These are phyloP conservation scores for Drosophila prolongata DNA, from an alignment of 2,888 invertebrate species.

Conservation along the genomic window DNA sequence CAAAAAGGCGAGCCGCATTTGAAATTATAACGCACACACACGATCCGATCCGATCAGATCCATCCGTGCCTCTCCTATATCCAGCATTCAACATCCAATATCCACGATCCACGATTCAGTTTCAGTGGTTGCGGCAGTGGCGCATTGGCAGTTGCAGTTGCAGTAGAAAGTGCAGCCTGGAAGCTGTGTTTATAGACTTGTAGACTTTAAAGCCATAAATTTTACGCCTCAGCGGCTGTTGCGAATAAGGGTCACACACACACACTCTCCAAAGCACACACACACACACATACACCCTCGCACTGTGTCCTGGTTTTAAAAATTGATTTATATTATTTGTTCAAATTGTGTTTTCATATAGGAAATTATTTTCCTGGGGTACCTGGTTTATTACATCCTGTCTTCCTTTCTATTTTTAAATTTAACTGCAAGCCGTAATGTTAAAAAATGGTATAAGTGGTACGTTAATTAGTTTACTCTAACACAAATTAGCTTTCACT, in stretches of 20 bases:
- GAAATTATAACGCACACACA: constrained; percentile 74
- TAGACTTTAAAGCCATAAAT: constrained; percentile 80
- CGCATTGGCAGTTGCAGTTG: constrained; percentile 43
- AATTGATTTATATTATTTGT: background rate
- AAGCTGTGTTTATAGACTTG: constrained; percentile 80
- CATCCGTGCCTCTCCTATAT: constrained; percentile 4
- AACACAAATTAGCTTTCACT: no score
- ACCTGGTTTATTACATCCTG: no score
- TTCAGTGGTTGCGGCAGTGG: constrained; percentile 20
- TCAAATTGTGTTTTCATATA: no score
- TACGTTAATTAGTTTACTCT: no score
- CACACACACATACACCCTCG: constrained; percentile 23
- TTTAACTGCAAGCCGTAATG: no score
- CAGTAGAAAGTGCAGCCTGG: constrained; percentile 76
- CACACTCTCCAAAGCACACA: constrained; percentile 32
- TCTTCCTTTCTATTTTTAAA: no score
- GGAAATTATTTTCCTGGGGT: no score
- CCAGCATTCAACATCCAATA: constrained; percentile 4
- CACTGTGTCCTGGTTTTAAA: constrained; percentile 3
- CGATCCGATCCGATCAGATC: constrained; percentile 27
- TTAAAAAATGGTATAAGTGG: no score
- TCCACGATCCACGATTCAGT: constrained; percentile 45
- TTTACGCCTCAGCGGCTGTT: constrained; percentile 78
- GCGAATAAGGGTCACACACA: constrained; percentile 78
- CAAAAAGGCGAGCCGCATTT: constrained; percentile 74